Evolutionary conservation across 1,140 invertebrate genomes (phyloP), one percentile per base, ranked within the genome.

Genomic region (Cotesia vestalis): DNA sequence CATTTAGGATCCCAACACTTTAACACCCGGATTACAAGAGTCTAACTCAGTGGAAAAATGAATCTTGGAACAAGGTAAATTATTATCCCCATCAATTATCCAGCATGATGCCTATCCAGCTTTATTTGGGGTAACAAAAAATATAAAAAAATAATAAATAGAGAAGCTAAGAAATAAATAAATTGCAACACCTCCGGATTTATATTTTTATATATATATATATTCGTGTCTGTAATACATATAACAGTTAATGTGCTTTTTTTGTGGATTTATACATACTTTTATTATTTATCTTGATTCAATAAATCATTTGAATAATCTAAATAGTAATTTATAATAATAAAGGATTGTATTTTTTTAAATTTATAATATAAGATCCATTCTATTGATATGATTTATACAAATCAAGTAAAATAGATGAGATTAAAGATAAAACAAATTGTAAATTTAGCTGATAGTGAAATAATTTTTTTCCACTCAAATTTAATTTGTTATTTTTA

Each of bases 31-130:
- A 84, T 84, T 83, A 83, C 78, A 71, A 71, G 69, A 76, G 70
- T 77, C 72, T 35, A 73, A 74, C 63, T 53, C 38, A 5, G 11
- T 4, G 17, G 8, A 60, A 17, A 53, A 63, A 36, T 36, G 55
- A 61, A 70, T 57, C 52, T 57, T 11, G 61, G 17, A 38, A 40
- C 72, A 66, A 64, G 68, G 66, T 80, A 73, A 82, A 80, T 76
- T 80, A 82, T 78, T 77, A 78, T 67, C 57, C 73, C 78, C 78
- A 81, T 83, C 78, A 79, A 84, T 83, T 82, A 75, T 72, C 66
- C 59, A 62, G n/a, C 57, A 51, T 60, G 69, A 73, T 72, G 72
- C 64, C 55, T 36, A 66, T 52, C 34, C 35, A 34, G 64, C 57
- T 61, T 72, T 61, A 66, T 57, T 72, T 17, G 55, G 53, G 35